Evolutionary conservation across 2,888 invertebrate genomes (phyloP).

Genomic region (Deilephila elpenor): DNA sequence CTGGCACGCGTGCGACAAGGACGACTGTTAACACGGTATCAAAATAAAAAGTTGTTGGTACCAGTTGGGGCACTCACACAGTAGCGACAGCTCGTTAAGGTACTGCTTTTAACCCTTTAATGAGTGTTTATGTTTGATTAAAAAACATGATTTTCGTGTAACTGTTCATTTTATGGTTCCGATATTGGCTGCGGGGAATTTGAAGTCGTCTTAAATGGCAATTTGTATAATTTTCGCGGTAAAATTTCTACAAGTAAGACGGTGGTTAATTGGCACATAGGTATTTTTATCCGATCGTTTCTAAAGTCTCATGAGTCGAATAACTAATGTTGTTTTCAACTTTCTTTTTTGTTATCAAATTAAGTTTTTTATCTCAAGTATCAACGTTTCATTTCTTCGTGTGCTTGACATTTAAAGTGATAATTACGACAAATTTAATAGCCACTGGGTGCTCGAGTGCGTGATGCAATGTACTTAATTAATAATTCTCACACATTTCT

Average conservation of each 20-base stretch:
- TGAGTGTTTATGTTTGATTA: constrained; percentile 65
- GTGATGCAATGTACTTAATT: background rate
- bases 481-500: background rate
- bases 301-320: background rate
- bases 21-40: constrained; percentile 52
- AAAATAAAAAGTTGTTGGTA: constrained; percentile 73
- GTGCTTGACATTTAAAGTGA: background rate
- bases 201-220: constrained; percentile 21
- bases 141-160: constrained; percentile 59
- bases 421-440: constrained; percentile 6
- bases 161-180: constrained; percentile 55
- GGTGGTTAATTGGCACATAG: constrained; percentile 16
- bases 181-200: constrained; percentile 28
- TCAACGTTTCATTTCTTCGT: background rate
- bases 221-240: constrained; percentile 30
- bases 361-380: background rate
- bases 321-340: constrained; percentile 24
- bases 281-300: constrained; percentile 19
- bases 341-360: background rate
- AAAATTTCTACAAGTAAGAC: constrained; percentile 8
- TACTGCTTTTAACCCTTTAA: constrained; percentile 74
- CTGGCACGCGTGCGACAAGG: constrained; percentile 44
- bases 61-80: constrained; percentile 61
- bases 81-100: constrained; percentile 70
- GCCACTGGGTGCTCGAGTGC: background rate